A percentile compares a stretch with the other conserved stretches of the same genome.
phyloP scores from a whole-genome alignment of 2,113 vertebrate genomes.

The Halcyon senegalensis region DNA sequence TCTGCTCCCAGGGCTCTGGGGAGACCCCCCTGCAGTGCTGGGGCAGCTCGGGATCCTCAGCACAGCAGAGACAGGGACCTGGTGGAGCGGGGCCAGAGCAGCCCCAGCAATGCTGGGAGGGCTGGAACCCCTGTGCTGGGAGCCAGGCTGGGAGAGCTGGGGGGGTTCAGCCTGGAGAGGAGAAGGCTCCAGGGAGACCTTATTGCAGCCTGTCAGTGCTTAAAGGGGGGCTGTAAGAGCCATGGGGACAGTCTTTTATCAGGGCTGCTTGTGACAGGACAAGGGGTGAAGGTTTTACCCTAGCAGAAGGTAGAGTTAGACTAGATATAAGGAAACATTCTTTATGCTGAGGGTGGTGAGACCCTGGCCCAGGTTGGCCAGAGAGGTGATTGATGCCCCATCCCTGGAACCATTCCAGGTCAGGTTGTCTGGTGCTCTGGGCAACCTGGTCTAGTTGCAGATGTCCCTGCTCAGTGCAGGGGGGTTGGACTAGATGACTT shows the following conservation, averaged over 20 bases:
- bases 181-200: no score
- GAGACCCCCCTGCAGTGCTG: neutral
- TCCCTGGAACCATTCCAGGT: neutral
- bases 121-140: neutral
- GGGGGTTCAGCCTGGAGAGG: no score
- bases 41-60: neutral
- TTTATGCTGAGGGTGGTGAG: neutral
- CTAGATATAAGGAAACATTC: neutral
- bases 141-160: no score
- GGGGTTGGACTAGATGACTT: neutral
- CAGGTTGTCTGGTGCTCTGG: neutral
- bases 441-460: neutral
- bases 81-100: neutral
- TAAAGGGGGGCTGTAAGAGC: no score
- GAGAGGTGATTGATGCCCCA: neutral
- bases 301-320: neutral
- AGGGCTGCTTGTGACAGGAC: neutral
- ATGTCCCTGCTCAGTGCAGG: neutral
- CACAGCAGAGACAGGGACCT: neutral
- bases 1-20: neutral
- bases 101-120: neutral
- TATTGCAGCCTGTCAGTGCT: no score
- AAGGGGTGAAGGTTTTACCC: neutral
- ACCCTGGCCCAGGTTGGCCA: neutral
- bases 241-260: neutral